Evolutionary conservation across 2,888 invertebrate genomes (phyloP).

Genomic region (Sphaerophoria taeniata): DNA sequence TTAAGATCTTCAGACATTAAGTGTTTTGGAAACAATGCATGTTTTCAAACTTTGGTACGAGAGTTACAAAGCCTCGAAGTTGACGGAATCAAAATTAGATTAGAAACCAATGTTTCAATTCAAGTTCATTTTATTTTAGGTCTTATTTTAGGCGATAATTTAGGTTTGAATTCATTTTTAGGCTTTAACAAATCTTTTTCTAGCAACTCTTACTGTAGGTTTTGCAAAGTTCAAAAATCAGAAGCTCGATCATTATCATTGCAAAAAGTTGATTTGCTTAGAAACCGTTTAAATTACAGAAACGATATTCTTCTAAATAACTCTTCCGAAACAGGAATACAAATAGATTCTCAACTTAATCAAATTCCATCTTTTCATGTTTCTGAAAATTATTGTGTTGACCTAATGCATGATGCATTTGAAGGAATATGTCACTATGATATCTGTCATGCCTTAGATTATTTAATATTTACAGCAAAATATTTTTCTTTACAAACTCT

Average conservation of each 20-base stretch:
- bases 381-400: constrained; percentile 73
- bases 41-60: constrained; percentile 27
- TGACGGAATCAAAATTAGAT: no score
- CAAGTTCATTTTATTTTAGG: constrained; percentile 64
- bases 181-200: constrained; percentile 73
- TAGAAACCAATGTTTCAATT: no score
- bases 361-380: constrained; percentile 32
- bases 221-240: constrained; percentile 73
- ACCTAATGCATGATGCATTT: constrained; percentile 75
- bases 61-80: no score
- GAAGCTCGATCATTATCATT: constrained; percentile 60
- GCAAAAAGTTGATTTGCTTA: constrained; percentile 63
- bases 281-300: constrained; percentile 72
- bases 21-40: constrained; percentile 27
- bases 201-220: constrained; percentile 76
- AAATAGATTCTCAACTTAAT: constrained; percentile 75
- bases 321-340: constrained; percentile 71
- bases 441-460: constrained; percentile 71
- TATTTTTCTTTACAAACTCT: constrained; percentile 75
- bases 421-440: constrained; percentile 74
- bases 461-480: constrained; percentile 67
- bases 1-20: constrained; percentile 33
- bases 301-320: constrained; percentile 55
- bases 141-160: constrained; percentile 60
- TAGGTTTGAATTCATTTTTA: constrained; percentile 38